Evolutionary conservation across 2,797 vertebrate species (phyloP), one percentile per base, ranked within the genome.

Genomic region (Liasis olivaceus): DNA sequence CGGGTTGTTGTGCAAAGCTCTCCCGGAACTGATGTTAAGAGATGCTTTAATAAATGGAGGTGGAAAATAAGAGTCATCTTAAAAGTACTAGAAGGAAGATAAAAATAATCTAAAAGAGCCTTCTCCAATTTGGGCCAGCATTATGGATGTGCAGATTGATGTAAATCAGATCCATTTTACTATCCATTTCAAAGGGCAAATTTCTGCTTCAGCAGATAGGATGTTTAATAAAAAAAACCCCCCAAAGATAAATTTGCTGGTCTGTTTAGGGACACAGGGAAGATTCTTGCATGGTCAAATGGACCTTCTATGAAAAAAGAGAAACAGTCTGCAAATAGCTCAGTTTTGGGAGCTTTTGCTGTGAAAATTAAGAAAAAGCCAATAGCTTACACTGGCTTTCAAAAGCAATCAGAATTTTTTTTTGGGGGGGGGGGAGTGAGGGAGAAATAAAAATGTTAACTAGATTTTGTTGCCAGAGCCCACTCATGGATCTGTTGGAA

Each of bases 1-100:
- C 92, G 24, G 89, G 60, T 91, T 94, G 91, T 94, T 36, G 28
- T 89, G 28, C 88, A 58, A 72, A 69, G 51, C n/a, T 31, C n/a
- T 69, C 54, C 22, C 2, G 56, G 51, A 89, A 69, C 51, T 72
- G 51, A 69, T 89, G 5, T 72, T 36, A 89, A 24, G 64, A n/a
- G 17, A 72, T 54, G 64, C 51, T 58, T 58, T 72, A 58, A 72
- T 12, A 14, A 89, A 89, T 15, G 47, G 31, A 6, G 64, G 20
- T 89, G 88, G 64, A 58, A 36, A 72, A 42, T 7, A 69, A 69
- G 28, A 69, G 63, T 54, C 51, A 54, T 51, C 63, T 72, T 36
- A 31, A 69, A 89, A 69, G 51, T 56, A 72, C 31, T 89, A 36
- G 26, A 89, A 56, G 15, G 64, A 72, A 72, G 54, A 72, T 69